Evolutionary conservation across 2,113 vertebrate species (phyloP).

Genomic region (Larimichthys crocea): DNA sequence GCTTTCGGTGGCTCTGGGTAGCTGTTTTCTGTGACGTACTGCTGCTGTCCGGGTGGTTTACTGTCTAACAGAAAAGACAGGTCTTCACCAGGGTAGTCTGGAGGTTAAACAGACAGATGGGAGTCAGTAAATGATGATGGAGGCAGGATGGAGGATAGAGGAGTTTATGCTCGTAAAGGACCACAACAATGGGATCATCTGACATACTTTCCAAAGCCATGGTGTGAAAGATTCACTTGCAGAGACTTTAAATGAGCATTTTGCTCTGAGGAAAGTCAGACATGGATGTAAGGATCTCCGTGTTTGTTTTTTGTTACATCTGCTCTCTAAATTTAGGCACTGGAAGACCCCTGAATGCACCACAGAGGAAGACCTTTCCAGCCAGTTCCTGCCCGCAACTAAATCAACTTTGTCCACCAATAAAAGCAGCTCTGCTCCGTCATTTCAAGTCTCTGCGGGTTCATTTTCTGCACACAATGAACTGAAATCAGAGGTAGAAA

Average conservation of each 20-base stretch:
- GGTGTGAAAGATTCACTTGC: neutral
- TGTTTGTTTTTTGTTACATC: neutral
- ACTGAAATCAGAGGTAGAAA: neutral
- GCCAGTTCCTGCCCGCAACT: neutral
- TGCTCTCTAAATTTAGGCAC: neutral
- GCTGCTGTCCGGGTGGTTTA: conserved; percentile 74
- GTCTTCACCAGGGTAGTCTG: conserved; percentile 87
- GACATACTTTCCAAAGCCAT: neutral
- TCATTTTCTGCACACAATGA: neutral
- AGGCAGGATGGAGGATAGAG: neutral
- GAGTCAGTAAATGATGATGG: conserved; percentile 29
- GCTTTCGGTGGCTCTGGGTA: conserved; percentile 74
- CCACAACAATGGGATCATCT: neutral
- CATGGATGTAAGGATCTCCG: too few species aligned
- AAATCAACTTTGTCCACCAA: neutral
- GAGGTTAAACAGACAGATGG: conserved; percentile 70
- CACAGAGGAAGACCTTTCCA: too few species aligned
- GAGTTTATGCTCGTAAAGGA: neutral
- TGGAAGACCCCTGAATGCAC: neutral
- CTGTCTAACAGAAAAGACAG: conserved; percentile 88
- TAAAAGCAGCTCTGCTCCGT: neutral
- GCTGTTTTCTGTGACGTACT: conserved; percentile 66
- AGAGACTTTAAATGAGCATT: neutral
- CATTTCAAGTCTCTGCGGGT: neutral
- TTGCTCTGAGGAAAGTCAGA: neutral